These are phyloP conservation scores for Camelus bactrianus DNA, from an alignment of 2,113 vertebrate species.

Conservation along the genomic window DNA sequence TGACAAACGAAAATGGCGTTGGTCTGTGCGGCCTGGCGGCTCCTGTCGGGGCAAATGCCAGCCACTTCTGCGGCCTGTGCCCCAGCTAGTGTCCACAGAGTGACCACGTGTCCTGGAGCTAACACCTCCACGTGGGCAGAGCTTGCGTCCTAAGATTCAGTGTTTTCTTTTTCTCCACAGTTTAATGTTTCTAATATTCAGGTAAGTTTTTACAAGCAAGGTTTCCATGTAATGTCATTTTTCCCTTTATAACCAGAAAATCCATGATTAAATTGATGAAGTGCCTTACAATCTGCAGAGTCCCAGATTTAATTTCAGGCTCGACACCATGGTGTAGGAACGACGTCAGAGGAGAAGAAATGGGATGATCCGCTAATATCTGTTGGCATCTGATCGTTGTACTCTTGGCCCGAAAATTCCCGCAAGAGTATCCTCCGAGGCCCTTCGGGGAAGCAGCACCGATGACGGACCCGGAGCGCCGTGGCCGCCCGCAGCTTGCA, in stretches of 20 bases:
- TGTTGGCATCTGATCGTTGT: background rate
- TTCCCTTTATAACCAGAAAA: background rate
- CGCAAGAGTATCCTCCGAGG: accelerated
- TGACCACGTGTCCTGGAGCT: accelerated
- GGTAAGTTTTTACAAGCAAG: background rate
- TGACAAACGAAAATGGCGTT: accelerated
- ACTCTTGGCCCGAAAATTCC: background rate
- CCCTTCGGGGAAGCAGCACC: accelerated
- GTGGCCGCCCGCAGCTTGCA: accelerated
- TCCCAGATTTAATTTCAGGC: background rate
- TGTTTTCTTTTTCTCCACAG: no score
- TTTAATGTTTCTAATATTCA: background rate
- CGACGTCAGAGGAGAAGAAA: background rate
- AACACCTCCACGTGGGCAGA: accelerated
- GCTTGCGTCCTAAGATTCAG: background rate
- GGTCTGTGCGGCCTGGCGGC: accelerated
- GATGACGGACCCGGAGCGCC: accelerated
- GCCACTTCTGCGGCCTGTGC: accelerated
- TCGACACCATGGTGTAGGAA: background rate
- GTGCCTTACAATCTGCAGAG: background rate
- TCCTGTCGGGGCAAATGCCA: accelerated
- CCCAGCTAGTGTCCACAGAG: accelerated
- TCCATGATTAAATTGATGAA: background rate
- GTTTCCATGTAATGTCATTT: background rate
- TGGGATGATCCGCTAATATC: background rate